phyloP scores from a whole-genome alignment of 2,797 vertebrate species.

The Platalea minor region DNA sequence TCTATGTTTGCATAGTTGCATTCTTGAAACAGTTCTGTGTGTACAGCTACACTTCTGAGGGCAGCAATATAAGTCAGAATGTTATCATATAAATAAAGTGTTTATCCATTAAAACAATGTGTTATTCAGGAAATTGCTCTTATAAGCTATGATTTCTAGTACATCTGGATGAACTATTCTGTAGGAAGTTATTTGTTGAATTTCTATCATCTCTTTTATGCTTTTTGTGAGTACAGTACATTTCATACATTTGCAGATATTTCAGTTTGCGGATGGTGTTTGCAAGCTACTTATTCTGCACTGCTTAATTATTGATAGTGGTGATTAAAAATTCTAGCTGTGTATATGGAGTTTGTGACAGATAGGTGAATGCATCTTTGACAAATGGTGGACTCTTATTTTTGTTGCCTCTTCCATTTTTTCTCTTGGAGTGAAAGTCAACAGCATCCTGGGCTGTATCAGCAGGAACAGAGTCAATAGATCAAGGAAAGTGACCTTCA shows the following conservation, averaged over 20 bases:
- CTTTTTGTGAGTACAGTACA: background rate
- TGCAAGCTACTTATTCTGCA: background rate
- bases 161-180: background rate
- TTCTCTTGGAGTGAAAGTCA: background rate
- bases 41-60: background rate
- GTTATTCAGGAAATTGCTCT: background rate
- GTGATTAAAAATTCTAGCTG: background rate
- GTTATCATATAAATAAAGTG: background rate
- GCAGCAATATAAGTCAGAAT: background rate
- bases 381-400: background rate
- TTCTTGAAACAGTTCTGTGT: background rate
- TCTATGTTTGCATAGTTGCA: background rate
- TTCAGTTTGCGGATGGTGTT: background rate
- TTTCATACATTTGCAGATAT: background rate
- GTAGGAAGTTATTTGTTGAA: background rate
- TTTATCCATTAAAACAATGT: background rate
- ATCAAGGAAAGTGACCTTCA: background rate
- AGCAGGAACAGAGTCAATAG: background rate
- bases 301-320: conserved; percentile 6
- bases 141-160: background rate
- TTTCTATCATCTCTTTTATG: background rate
- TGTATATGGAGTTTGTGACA: background rate
- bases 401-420: background rate
- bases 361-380: background rate
- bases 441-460: background rate